Percentiles rank a stretch among this genome's conserved stretches.
phyloP scores from a whole-genome alignment of 2,113 vertebrate species.

The Tachysurus vachellii region DNA sequence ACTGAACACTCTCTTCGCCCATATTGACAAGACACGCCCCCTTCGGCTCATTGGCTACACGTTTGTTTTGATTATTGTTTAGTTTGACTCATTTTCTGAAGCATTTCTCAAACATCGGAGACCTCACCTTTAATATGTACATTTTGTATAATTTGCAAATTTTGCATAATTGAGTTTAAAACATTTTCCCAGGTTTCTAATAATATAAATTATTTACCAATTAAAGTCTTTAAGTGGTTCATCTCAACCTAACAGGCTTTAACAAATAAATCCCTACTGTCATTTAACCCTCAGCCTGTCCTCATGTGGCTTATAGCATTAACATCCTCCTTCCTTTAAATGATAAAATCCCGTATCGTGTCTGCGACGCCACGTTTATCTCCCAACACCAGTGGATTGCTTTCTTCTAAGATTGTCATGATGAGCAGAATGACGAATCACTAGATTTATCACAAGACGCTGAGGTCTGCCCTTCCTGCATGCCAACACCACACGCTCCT shows the following conservation, averaged over 20 bases:
- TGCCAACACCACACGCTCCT: conserved; percentile 15
- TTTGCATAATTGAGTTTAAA: neutral
- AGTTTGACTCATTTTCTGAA: too few species aligned
- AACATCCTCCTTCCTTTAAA: neutral
- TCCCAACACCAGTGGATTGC: neutral
- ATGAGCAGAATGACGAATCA: neutral
- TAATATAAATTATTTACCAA: neutral
- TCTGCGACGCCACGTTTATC: neutral
- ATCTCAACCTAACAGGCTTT: neutral
- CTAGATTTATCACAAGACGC: neutral
- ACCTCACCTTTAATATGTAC: neutral
- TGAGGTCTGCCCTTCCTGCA: neutral
- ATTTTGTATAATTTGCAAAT: neutral
- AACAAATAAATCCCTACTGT: too few species aligned
- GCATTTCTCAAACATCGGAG: too few species aligned
- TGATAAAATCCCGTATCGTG: neutral
- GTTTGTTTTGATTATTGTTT: too few species aligned
- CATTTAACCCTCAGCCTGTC: too few species aligned
- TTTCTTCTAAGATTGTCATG: neutral
- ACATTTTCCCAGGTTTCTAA: neutral
- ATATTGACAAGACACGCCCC: too few species aligned
- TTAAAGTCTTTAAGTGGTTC: neutral
- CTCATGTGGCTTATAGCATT: too few species aligned
- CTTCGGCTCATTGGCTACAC: too few species aligned
- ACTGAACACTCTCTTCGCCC: too few species aligned